These are phyloP conservation scores for Achroia grisella DNA, from an alignment of 1,140 invertebrate genomes.

Conservation along the genomic window DNA sequence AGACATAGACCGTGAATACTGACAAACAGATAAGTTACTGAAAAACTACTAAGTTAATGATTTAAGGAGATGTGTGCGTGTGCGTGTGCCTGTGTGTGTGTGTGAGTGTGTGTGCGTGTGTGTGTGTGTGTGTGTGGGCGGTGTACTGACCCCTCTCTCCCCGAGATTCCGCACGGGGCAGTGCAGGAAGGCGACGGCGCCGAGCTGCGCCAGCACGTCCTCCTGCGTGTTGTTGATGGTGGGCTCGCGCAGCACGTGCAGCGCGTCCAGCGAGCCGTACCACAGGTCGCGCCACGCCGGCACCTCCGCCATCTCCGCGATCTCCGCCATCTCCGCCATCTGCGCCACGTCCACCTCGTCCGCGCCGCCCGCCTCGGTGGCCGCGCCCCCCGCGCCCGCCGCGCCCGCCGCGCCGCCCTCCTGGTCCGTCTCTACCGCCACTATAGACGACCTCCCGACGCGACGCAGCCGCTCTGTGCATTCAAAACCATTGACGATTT, in stretches of 20 bases:
- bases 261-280: slow-evolving; percentile 77
- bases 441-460: not conserved
- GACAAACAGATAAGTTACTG: too few relatives aligned
- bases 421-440: slow-evolving; percentile 6
- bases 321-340: slow-evolving; percentile 18
- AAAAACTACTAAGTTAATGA: too few relatives aligned
- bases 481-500: too few relatives aligned
- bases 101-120: too few relatives aligned
- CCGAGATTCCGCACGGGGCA: slow-evolving; percentile 75
- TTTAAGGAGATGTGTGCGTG: too few relatives aligned
- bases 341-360: slow-evolving; percentile 18
- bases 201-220: slow-evolving; percentile 87
- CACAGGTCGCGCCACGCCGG: slow-evolving; percentile 76
- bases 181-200: slow-evolving; percentile 87
- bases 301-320: slow-evolving; percentile 36
- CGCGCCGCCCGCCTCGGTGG: slow-evolving; percentile 12
- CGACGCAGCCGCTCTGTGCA: not conserved
- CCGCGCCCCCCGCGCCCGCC: slow-evolving; percentile 8
- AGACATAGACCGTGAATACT: too few relatives aligned
- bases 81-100: too few relatives aligned
- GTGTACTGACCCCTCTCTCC: slow-evolving; percentile 49
- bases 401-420: not conserved
- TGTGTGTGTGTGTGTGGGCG: too few relatives aligned
- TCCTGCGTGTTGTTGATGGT: slow-evolving; percentile 70
- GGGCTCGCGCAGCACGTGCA: slow-evolving; percentile 68